Base-by-base conservation (phyloP, 2,888 invertebrate species). In the Ferdinandea cuprea region DNA sequence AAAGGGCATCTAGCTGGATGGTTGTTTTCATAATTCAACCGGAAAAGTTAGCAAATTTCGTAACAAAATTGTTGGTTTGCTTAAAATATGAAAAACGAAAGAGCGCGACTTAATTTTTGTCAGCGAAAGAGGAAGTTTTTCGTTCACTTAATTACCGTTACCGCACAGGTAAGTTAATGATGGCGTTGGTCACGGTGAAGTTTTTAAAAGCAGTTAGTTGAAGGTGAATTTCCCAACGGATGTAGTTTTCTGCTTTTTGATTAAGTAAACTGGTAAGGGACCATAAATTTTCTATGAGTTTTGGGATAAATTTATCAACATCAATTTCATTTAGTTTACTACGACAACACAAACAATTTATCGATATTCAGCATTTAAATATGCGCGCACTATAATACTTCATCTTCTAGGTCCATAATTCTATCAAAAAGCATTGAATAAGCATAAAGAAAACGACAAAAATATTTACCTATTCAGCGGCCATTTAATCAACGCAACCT, bases 401-500 rank as follows among this genome's bases (percentile, higher is more conserved):
- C 50, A 50, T 78, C 28, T 21, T 52, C 37, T 4, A 32, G 13
- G 11, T 21, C 28, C 28, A 44, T 65, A 71, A 65, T 50, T 72
- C 48, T 44, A 37, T 63, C 63, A 5, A 44, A 68, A 72, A 68
- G 21, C 44, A 79, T 68, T 48, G 68, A 63, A 79, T 79, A 79
- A 73, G 83, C 68, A 84, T 59, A 79, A 84, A 65, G 56, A 40
- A 52, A 68, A 63, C 44, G 46, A 46, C 63, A 65, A 59, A 69
- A 71, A 80, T 71, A 76, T 85, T 74, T 69, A 79, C 74, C 84
- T 84, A 74, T 80, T 80, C 80, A 71, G 80, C 79, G 68, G 61
- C 54, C 74, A 77, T 85, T 81, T 79, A 84, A 79, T 84, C 84
- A 84, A 69, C 68, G 88, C 86, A 87, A 86, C 81, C 86, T 87